phyloP scores from a whole-genome alignment of 1,140 invertebrate species.

The Drosophila leontia region DNA sequence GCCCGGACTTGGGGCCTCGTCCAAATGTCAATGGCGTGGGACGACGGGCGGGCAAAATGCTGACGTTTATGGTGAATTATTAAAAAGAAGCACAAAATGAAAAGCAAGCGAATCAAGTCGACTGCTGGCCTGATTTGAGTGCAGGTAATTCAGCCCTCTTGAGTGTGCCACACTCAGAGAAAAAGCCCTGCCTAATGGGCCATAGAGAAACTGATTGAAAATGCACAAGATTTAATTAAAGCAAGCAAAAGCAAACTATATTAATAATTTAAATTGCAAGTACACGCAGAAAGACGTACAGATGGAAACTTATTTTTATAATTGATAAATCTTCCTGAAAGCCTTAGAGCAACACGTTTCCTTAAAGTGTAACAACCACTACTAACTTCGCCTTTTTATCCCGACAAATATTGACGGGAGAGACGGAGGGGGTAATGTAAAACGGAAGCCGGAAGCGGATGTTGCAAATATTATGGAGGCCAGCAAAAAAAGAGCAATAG shows the following conservation, averaged over 20 bases:
- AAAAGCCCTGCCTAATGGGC: neutral
- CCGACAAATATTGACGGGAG: constrained; percentile 4
- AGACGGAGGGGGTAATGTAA: constrained; percentile 55
- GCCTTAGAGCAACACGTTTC: neutral
- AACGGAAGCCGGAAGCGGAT: constrained; percentile 80
- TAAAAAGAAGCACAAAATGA: constrained; percentile 78
- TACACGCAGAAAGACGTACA: no score
- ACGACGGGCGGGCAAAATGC: constrained; percentile 47
- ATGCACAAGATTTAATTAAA: constrained; percentile 1
- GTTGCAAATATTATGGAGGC: constrained; percentile 74
- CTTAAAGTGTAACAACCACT: neutral
- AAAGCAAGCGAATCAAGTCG: constrained; percentile 66
- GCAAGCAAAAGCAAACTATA: no score
- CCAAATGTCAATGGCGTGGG: constrained; percentile 55
- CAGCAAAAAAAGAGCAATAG: constrained; percentile 57
- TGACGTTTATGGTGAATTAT: constrained; percentile 82
- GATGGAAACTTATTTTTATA: neutral
- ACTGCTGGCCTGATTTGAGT: constrained; percentile 56
- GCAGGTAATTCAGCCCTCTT: constrained; percentile 68
- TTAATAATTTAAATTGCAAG: neutral
- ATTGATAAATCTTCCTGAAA: neutral
- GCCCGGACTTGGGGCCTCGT: neutral
- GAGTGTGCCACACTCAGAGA: constrained; percentile 27
- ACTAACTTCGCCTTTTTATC: constrained; percentile 4
- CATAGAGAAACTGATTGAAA: constrained; percentile 5